Conservation (phyloP, 2,797 vertebrate species). For the Antennarius maculatus region DNA sequence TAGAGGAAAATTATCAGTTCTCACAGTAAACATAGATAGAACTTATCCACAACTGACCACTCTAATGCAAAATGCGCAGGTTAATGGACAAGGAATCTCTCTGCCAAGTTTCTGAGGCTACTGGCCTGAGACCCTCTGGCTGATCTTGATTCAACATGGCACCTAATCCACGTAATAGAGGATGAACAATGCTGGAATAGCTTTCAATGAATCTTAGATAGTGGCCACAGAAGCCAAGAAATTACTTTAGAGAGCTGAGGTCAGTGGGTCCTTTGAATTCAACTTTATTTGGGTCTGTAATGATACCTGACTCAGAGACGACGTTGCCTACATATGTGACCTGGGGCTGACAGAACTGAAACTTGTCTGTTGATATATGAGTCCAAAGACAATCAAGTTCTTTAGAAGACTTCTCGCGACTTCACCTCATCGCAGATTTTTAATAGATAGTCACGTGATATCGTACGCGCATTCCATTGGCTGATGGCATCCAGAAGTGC, state of each 20-base stretch:
- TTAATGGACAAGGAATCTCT: not conserved
- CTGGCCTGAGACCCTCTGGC: not conserved
- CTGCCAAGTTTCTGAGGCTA: not conserved
- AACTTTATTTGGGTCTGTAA: constrained; percentile 15
- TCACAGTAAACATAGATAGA: not conserved
- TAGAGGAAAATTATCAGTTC: not conserved
- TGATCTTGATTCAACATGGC: not conserved
- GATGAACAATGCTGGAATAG: not conserved
- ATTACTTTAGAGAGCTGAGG: not conserved
- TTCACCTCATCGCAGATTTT: too few species aligned
- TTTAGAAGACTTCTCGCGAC: not conserved
- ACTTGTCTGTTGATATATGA: constrained; percentile 24
- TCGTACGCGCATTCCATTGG: too few species aligned
- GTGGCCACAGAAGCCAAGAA: not conserved
- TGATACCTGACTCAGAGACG: constrained; percentile 25
- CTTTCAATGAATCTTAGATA: not conserved
- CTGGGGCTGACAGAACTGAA: constrained; percentile 14
- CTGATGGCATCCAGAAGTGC: too few species aligned
- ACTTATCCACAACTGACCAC: not conserved
- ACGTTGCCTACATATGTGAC: constrained; percentile 27
- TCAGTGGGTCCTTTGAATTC: not conserved
- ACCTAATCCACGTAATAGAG: not conserved
- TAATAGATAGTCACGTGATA: too few species aligned
- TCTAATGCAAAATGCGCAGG: not conserved
- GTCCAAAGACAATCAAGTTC: not conserved